Conservation (phyloP, 2,113 vertebrate species). For the Clinocottus analis region DNA sequence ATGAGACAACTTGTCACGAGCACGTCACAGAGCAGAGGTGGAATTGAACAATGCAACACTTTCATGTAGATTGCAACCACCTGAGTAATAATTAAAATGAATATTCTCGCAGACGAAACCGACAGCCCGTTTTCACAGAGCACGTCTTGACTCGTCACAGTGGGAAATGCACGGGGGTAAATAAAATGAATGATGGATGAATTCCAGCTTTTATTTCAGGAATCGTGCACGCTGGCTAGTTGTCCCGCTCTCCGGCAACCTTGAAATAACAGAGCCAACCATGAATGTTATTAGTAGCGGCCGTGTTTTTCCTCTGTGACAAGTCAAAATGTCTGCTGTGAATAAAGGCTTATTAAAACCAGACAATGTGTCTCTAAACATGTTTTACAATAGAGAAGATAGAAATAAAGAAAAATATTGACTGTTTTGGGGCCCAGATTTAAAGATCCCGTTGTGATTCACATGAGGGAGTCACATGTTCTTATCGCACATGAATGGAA, state of each 20-base stretch:
- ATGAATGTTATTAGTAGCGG: not conserved
- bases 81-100: conserved; percentile 13
- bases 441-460: too few relatives aligned
- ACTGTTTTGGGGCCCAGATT: not conserved
- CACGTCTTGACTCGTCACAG: not conserved
- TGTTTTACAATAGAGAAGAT: not conserved
- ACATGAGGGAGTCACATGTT: too few relatives aligned
- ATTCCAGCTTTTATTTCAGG: not conserved
- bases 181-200: not conserved
- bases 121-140: not conserved
- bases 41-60: not conserved
- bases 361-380: not conserved
- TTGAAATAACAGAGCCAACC: not conserved
- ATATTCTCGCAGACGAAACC: conserved; percentile 13
- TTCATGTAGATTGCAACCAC: not conserved
- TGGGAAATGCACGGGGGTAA: not conserved
- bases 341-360: not conserved
- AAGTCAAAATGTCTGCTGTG: not conserved
- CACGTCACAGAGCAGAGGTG: not conserved
- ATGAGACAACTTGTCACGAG: not conserved
- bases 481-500: not conserved
- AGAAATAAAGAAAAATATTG: not conserved
- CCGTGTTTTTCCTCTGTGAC: not conserved
- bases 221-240: not conserved
- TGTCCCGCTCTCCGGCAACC: not conserved